phyloP scores from a whole-genome alignment of 2,888 invertebrate genomes.

The Bellardia pandia region DNA sequence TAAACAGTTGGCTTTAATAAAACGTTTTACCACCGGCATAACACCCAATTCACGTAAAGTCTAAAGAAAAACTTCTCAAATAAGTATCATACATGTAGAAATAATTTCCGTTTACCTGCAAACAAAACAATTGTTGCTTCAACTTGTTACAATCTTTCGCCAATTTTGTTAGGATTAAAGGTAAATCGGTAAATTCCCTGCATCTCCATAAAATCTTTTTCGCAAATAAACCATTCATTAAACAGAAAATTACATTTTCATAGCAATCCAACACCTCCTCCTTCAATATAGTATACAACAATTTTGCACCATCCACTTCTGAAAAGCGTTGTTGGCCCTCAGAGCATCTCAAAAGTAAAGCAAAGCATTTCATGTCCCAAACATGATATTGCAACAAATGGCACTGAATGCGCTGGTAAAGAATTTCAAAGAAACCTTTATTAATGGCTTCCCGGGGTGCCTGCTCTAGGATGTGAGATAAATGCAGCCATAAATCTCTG shows the following conservation, averaged over 20 bases:
- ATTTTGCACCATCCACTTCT: constrained; percentile 76
- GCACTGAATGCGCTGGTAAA: constrained; percentile 76
- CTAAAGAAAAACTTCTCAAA: constrained; percentile 63
- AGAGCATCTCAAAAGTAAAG: constrained; percentile 79
- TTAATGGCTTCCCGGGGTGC: constrained; percentile 78
- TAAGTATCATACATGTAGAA: not conserved
- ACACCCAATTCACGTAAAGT: constrained; percentile 78
- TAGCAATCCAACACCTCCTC: constrained; percentile 71
- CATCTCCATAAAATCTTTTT: constrained; percentile 79
- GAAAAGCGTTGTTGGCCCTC: constrained; percentile 79
- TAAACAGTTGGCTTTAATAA: constrained; percentile 78
- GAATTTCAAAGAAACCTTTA: constrained; percentile 79
- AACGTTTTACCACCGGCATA: constrained; percentile 81
- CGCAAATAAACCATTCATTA: constrained; percentile 79
- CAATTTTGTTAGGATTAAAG: constrained; percentile 77
- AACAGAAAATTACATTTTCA: constrained; percentile 77
- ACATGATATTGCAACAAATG: constrained; percentile 75
- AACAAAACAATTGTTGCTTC: constrained; percentile 79
- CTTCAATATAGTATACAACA: constrained; percentile 77
- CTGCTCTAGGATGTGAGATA: constrained; percentile 79
- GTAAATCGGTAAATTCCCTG: constrained; percentile 79
- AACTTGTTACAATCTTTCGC: constrained; percentile 74
- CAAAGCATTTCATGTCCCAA: constrained; percentile 81
- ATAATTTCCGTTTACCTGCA: constrained; percentile 75
- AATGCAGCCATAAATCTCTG: constrained; percentile 78